Evolutionary conservation across 2,888 invertebrate genomes (phyloP), one percentile per base, ranked within the genome.

Genomic region (Leucozona laternaria): DNA sequence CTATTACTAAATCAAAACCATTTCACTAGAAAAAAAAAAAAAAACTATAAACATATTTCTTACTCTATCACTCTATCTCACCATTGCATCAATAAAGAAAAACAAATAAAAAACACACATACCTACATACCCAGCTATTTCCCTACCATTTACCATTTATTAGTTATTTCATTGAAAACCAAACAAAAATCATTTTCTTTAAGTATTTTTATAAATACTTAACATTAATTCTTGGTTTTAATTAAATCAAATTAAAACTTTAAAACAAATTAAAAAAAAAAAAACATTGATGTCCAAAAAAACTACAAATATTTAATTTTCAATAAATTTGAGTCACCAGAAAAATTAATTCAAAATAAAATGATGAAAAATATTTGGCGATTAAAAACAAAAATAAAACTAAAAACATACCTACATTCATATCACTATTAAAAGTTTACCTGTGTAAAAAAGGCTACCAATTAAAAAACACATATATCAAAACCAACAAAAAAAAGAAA

Each of bases 361-460:
- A 13, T 55, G 28, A 70, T 75, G 37, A 70, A 71, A 79, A 73
- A 73, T 81, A 79, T 82, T 86, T 82, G 86, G 82, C 75, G 57
- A 73, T 68, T 79, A 78, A 50, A 58, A 60, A 57, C 45, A 43
- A 78, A 50, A 58, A 60, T 22, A 3, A 7, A 58, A 17, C n/a
- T n/a, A 40, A 43, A 43, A 45, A 58, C 28, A 53, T 57, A 81
- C 75, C 50, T 72, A 79, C 72, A 85, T 81, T 86, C 86, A 86
- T 86, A 86, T 82, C 86, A 82, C 62, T 72, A 75, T 75, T 43
- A 43, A 66, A 66, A 79, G 75, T 86, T 79, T 86, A 86, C 82
- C 86, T 86, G 78, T 86, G 86, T 79, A 78, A 86, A 82, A 64
- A 75, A 79, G 31, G 77, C 73, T 81, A 80, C 80, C 75, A 70